A percentile compares a stretch with the other conserved stretches of the same genome.
Conservation (phyloP, 2,797 vertebrate genomes). For the Siniperca undulata region DNA sequence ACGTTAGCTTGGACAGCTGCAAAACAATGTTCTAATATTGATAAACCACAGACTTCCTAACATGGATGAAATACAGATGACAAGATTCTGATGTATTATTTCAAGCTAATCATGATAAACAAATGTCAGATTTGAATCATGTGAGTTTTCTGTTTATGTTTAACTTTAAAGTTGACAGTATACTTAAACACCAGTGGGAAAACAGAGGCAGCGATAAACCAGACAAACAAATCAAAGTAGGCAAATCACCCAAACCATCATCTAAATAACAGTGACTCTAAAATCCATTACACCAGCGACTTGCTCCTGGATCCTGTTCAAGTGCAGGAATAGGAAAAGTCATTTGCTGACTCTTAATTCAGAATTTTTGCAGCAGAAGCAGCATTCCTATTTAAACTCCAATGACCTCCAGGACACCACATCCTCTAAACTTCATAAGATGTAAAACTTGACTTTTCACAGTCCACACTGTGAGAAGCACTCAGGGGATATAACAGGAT, state of each 20-base stretch:
- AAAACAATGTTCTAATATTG: neutral
- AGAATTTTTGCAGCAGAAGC: constrained; percentile 33
- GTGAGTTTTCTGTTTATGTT: neutral
- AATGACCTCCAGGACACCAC: neutral
- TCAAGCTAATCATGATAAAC: neutral
- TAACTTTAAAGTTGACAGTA: neutral
- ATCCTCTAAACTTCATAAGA: constrained; percentile 17
- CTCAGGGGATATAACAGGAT: constrained; percentile 9
- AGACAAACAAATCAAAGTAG: constrained; percentile 3
- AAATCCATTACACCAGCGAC: constrained; percentile 30
- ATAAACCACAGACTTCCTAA: constrained; percentile 6
- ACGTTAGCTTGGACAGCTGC: constrained; percentile 37
- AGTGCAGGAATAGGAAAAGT: constrained; percentile 8
- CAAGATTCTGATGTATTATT: neutral
- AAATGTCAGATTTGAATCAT: neutral
- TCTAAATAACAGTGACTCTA: constrained; percentile 10
- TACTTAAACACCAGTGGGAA: constrained; percentile 1
- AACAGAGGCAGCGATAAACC: constrained; percentile 7
- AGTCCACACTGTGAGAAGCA: constrained; percentile 13
- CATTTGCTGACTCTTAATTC: constrained; percentile 44
- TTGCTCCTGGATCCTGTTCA: constrained; percentile 48
- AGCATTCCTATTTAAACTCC: constrained; percentile 22
- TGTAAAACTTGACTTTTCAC: constrained; percentile 42
- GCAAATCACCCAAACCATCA: constrained; percentile 18
- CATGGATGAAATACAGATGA: constrained; percentile 5